These are phyloP conservation scores for Pempheris klunzingeri DNA, from an alignment of 2,797 vertebrate genomes.

Conservation along the genomic window DNA sequence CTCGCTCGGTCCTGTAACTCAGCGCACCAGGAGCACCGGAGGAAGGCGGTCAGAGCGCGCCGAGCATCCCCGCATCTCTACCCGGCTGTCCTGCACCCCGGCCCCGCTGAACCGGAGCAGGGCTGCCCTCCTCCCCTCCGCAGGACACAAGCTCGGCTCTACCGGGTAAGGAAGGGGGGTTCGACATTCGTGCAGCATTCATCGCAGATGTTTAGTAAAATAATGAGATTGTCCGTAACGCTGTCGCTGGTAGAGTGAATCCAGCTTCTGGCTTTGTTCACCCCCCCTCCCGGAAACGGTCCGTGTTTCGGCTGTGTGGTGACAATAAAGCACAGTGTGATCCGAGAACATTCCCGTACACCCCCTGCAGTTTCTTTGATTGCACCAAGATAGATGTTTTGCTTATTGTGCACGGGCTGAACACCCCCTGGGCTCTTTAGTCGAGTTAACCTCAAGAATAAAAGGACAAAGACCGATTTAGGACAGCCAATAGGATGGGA, in stretches of 20 bases:
- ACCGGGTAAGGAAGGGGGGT: constrained; percentile 62
- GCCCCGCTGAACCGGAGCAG: constrained; percentile 59
- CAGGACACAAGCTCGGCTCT: constrained; percentile 16
- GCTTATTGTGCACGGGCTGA: neutral
- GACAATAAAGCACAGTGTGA: constrained; percentile 20
- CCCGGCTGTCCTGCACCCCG: constrained; percentile 56
- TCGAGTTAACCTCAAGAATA: neutral
- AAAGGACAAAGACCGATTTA: neutral
- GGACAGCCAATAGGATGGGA: constrained; percentile 25
- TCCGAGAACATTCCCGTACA: constrained; percentile 29
- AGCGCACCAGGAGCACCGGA: constrained; percentile 28
- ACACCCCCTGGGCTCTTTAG: neutral
- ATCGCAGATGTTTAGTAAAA: neutral
- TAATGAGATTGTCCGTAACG: too few relatives aligned
- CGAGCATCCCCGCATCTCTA: constrained; percentile 60
- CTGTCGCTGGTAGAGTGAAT: neutral
- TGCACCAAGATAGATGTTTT: neutral
- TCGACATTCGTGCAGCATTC: neutral
- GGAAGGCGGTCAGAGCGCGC: constrained; percentile 48
- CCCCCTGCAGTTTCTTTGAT: neutral
- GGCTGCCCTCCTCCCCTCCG: constrained; percentile 22
- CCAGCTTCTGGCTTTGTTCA: constrained; percentile 39
- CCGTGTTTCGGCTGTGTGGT: constrained; percentile 26
- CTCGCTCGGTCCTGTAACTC: constrained; percentile 18
- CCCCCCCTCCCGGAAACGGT: constrained; percentile 26